Percentiles rank a stretch among this genome's conserved stretches.
These are phyloP conservation scores for Scelioninae gen. 1 DNA, from an alignment of 2,888 invertebrate genomes.

Conservation along the genomic window DNA sequence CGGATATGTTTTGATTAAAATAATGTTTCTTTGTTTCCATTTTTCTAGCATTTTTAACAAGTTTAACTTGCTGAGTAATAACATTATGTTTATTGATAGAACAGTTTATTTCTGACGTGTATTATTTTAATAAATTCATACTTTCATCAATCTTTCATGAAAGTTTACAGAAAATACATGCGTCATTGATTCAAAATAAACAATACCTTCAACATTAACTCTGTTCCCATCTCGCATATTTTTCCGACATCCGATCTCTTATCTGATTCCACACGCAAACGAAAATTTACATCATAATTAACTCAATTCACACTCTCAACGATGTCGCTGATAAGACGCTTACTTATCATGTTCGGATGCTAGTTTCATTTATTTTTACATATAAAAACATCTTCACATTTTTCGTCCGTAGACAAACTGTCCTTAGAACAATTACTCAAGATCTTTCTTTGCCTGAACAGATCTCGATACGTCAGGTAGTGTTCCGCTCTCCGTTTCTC, in stretches of 20 bases:
- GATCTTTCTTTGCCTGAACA: constrained; percentile 23
- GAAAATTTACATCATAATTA: constrained; percentile 57
- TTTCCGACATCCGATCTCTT: constrained; percentile 17
- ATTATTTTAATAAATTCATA: too few relatives aligned
- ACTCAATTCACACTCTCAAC: constrained; percentile 35
- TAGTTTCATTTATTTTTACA: neutral
- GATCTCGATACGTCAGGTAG: constrained; percentile 21
- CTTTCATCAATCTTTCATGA: neutral
- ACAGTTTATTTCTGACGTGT: too few relatives aligned
- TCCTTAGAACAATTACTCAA: constrained; percentile 35
- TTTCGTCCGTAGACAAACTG: constrained; percentile 19
- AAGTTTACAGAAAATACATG: constrained; percentile 2
- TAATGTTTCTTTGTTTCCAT: too few relatives aligned
- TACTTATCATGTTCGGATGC: constrained; percentile 18
- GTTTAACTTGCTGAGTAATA: too few relatives aligned
- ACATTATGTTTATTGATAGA: too few relatives aligned
- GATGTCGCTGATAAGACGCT: constrained; percentile 29
- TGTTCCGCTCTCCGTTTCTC: constrained; percentile 20
- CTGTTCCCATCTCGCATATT: constrained; percentile 1
- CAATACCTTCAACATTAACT: constrained; percentile 34
- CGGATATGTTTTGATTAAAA: too few relatives aligned
- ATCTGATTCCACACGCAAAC: constrained; percentile 44
- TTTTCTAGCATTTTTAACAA: too few relatives aligned
- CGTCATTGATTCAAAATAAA: constrained; percentile 28
- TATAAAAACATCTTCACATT: neutral